Conservation (phyloP, 92 coral and sea anemone genomes). For the Heteractis magnifica region DNA sequence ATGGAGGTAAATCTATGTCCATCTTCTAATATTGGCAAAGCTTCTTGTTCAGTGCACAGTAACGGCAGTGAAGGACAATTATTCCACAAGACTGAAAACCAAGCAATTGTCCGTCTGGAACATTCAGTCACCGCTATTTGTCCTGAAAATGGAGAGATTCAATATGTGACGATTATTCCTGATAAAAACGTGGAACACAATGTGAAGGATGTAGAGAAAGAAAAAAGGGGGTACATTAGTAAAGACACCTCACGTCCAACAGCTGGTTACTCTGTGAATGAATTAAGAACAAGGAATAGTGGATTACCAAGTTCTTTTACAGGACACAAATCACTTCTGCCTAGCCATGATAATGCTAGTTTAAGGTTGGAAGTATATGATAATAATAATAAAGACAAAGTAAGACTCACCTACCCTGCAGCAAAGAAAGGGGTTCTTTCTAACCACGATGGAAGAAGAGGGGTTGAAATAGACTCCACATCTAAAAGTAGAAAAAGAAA, state of each 20-base stretch:
- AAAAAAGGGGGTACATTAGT: neutral
- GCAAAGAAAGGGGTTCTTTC: neutral
- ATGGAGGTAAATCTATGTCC: constrained; percentile 46
- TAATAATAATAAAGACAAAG: neutral
- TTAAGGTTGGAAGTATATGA: neutral
- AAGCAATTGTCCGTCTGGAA: constrained; percentile 31
- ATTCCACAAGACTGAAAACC: constrained; percentile 3
- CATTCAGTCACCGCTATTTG: constrained; percentile 33
- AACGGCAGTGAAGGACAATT: neutral
- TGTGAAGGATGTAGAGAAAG: neutral
- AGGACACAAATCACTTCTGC: neutral
- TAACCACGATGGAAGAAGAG: neutral
- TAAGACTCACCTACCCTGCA: neutral
- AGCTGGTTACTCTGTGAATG: neutral
- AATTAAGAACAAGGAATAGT: neutral
- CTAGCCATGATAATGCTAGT: neutral
- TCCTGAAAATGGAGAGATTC: constrained; percentile 28
- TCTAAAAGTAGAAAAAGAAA: constrained; percentile 6
- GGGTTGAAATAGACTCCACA: neutral
- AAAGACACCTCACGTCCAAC: neutral
- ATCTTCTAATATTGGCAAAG: constrained; percentile 20
- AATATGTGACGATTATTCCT: constrained; percentile 14
- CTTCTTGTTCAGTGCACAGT: constrained; percentile 25
- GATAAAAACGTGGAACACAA: neutral
- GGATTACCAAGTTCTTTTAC: neutral